Conservation (phyloP, 1,140 invertebrate species). For the Aleiodes sp. region DNA sequence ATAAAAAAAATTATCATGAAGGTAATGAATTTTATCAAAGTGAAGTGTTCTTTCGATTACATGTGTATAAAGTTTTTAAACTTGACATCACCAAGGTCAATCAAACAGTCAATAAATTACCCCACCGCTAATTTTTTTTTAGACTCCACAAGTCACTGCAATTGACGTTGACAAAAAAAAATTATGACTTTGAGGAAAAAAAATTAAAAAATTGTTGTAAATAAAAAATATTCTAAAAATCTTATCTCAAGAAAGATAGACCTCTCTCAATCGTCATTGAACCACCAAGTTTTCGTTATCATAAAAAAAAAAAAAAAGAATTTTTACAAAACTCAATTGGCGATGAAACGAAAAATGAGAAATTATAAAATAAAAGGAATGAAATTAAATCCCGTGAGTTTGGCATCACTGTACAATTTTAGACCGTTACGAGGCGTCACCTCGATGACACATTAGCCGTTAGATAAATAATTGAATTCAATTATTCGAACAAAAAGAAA, state of each 20-base stretch:
- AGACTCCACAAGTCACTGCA: not conserved
- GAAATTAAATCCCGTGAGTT: conserved; percentile 30
- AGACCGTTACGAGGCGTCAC: conserved; percentile 42
- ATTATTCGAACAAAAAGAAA: not conserved
- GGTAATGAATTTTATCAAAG: conserved; percentile 10
- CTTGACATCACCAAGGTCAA: not conserved
- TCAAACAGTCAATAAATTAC: not conserved
- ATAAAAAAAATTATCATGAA: not conserved
- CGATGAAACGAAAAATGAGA: conserved; percentile 25
- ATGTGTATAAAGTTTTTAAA: conserved; percentile 2
- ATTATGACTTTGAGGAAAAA: not conserved
- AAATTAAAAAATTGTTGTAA: not conserved
- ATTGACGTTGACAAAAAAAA: not conserved
- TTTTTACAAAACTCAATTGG: too few relatives aligned
- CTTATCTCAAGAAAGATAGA: conserved; percentile 9
- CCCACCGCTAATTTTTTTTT: too few relatives aligned
- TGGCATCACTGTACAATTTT: conserved; percentile 63
- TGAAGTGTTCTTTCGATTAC: not conserved
- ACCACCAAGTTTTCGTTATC: conserved; percentile 36
- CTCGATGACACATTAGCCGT: conserved; percentile 21
- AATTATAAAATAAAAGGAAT: not conserved
- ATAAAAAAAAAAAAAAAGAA: conserved; percentile 4
- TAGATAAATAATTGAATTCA: not conserved
- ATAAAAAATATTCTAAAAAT: not conserved
- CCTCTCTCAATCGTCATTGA: conserved; percentile 31